Base-by-base conservation (phyloP, 2,888 invertebrate genomes). In the Yponomeuta cagnagella region DNA sequence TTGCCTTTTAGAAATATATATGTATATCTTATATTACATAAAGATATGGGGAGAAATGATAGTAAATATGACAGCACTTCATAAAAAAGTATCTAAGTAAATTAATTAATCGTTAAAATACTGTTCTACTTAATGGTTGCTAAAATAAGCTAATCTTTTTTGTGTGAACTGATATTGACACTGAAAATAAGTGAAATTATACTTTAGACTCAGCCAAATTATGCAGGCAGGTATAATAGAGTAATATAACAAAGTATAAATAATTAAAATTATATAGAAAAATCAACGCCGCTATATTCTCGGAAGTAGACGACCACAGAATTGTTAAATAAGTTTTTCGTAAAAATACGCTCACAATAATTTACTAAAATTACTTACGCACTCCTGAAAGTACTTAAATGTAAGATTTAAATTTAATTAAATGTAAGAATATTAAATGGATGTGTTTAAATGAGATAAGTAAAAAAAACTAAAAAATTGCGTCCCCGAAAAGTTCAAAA, bases 1-100 rank as follows among this genome's bases (percentile, higher is more conserved):
- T 84, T 81, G 85, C 86, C 87, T 88, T 88, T 80, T 87, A 87
- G 83, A 81, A 73, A 75, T 80, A 76, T 79, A 73, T 73, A 58
- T 76, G 78, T 81, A 77, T 83, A 80, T 79, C 8, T 69, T 63
- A 80, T 80, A 80, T 72, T 71, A 65, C 74, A 74, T 71, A 63
- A 68, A 70, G 72, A 71, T 71, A 76, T 80, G 76, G 79, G 78
- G 74, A 79, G 23, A 4, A 15, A 80, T 82, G 82, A 80, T 77
- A 80, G 73, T 76, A 73, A 33, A 31, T 15, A 31, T 9, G 1
- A 31, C 75, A 74, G 70, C 74, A 74, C 72, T 73, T 72, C 71
- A 76, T 74, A 75, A 74, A 71, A 69, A 73, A 72, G 71, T 77
- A 78, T 78, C 75, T 79, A 80, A 78, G 80, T 79, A 78, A 75